Base-by-base conservation (phyloP, 2,888 invertebrate genomes). In the Chrysodeixis includens region DNA sequence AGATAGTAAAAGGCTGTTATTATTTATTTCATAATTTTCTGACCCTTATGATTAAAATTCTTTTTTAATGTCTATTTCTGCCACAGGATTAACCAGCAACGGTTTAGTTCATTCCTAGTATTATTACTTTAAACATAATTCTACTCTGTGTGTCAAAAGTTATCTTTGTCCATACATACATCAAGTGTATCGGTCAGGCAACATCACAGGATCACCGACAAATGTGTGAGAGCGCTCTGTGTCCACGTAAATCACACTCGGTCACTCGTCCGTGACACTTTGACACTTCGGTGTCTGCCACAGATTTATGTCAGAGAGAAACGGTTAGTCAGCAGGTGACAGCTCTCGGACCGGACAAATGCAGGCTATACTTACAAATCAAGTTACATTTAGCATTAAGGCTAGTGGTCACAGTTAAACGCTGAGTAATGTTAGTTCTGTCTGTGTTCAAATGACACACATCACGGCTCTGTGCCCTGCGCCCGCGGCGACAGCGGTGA, bases 381-480 rank as follows among this genome's bases (percentile, higher is more conserved):
- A 30, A 51, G 53, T 53, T 44, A 9, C 40, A 20, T n/a, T 9
- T 56, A 46, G 18, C 16, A 53, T 56, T 53, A 20, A 0, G 40
- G 54, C 32, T n/a, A 40, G 26, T n/a, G 51, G 16, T 30, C 16
- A 66, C 44, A 22, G 20, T 22, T 61, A 32, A 54, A 51, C 26
- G 40, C 64, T 32, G 32, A 16, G 6, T 53, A 52, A 49, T 40
- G 69, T 22, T 51, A 46, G 49, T 35, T 56, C 32, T 54, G 18
- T 52, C n/a, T 53, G 22, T 32, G 22, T 30, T 49, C 71, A 60
- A 55, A 61, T 55, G 58, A 56, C 59, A 53, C 44, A 58, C 62
- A 49, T 62, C 12, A 16, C 56, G 55, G 51, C 4, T 8, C 18
- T 49, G 30, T 32, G 7, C n/a, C 1, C 30, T 9, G 16, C 6